phyloP scores from a whole-genome alignment of 2,888 invertebrate genomes.

The Drosophila phalerata region DNA sequence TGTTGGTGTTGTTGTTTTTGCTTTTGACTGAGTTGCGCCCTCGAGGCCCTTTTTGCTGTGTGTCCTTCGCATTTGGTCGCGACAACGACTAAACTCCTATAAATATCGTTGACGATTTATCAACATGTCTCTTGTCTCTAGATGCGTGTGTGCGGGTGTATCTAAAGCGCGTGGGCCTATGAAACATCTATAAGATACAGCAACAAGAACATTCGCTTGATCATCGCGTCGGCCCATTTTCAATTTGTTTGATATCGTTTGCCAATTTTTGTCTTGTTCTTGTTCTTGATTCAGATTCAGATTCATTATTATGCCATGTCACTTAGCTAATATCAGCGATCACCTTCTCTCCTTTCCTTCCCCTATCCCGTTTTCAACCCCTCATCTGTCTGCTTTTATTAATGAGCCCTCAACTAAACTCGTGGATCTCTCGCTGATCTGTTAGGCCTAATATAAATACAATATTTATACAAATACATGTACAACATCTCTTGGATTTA shows the following conservation, averaged over 20 bases:
- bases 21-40: conserved; percentile 3
- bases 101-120: conserved; percentile 74
- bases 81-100: conserved; percentile 70
- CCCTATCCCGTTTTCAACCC: not conserved
- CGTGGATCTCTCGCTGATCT: conserved; percentile 22
- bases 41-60: conserved; percentile 36
- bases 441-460: conserved; percentile 5
- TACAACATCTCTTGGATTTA: conserved; percentile 16
- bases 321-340: conserved; percentile 14
- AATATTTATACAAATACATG: conserved; percentile 1
- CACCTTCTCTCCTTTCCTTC: not conserved
- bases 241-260: conserved; percentile 71
- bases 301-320: conserved; percentile 17
- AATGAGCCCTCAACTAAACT: conserved; percentile 26
- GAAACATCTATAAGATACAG: conserved; percentile 47
- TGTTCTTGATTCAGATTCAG: not conserved
- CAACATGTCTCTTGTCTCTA: conserved; percentile 35
- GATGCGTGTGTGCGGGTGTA: conserved; percentile 34
- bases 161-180: conserved; percentile 66
- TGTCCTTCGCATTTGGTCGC: conserved; percentile 62
- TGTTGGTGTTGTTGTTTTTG: not conserved
- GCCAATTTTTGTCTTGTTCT: conserved; percentile 46
- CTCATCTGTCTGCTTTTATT: not conserved
- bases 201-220: conserved; percentile 40
- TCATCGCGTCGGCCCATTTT: conserved; percentile 62